Evolutionary conservation across 2,888 invertebrate species (phyloP).

Genomic region (Helleia helle): DNA sequence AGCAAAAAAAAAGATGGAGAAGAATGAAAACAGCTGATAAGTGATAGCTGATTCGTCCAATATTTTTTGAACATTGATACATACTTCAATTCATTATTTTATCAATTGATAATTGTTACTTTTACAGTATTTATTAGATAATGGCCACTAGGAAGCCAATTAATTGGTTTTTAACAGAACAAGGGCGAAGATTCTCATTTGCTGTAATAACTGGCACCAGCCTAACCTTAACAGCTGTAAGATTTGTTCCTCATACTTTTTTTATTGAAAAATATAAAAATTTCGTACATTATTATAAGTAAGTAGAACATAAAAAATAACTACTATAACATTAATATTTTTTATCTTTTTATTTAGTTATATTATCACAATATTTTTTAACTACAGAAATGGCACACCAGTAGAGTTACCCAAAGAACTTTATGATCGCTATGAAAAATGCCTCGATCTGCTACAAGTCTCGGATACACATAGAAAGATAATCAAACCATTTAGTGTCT

Average conservation of each 20-base stretch:
- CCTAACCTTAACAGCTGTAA: constrained; percentile 61
- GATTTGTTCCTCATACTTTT: constrained; percentile 76
- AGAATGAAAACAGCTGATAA: neutral
- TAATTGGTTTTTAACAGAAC: constrained; percentile 71
- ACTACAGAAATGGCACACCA: constrained; percentile 74
- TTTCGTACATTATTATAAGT: constrained; percentile 78
- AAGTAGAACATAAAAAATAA: constrained; percentile 14
- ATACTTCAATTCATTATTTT: too few relatives aligned
- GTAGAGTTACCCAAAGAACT: constrained; percentile 69
- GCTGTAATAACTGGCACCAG: constrained; percentile 53
- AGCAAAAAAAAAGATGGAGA: too few relatives aligned
- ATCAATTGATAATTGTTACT: too few relatives aligned
- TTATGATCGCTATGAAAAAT: constrained; percentile 64
- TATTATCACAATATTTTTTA: constrained; percentile 14
- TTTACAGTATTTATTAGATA: constrained; percentile 16
- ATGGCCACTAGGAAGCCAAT: constrained; percentile 45
- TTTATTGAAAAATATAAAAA: constrained; percentile 75
- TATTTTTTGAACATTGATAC: too few relatives aligned
- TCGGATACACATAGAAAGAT: constrained; percentile 55
- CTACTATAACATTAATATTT: too few relatives aligned
- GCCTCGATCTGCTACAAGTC: constrained; percentile 75
- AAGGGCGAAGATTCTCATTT: constrained; percentile 68
- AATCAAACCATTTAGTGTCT: constrained; percentile 79
- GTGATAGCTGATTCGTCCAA: too few relatives aligned
- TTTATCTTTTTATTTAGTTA: too few relatives aligned